These are phyloP conservation scores for Tachystola acroxantha DNA, from an alignment of 2,888 invertebrate genomes.

Conservation along the genomic window DNA sequence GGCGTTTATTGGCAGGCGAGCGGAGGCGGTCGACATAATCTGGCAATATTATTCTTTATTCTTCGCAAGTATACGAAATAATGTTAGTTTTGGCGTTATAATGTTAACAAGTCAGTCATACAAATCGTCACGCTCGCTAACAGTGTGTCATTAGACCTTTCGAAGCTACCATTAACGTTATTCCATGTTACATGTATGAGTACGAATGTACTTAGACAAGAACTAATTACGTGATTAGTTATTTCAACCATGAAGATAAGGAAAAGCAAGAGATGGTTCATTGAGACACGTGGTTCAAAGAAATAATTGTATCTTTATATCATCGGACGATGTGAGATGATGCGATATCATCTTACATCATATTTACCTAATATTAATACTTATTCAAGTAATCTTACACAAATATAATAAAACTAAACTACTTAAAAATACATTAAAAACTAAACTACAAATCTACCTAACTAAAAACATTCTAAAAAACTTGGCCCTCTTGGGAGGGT, in stretches of 20 bases:
- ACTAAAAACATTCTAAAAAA: no score
- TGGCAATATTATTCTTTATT: not conserved
- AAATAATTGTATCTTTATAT: no score
- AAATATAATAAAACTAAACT: no score
- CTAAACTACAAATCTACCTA: no score
- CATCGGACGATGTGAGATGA: no score
- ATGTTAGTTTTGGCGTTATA: not conserved
- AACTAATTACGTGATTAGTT: not conserved
- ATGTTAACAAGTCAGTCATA: constrained; percentile 1
- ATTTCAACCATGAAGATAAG: not conserved
- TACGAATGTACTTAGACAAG: not conserved
- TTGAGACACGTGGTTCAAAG: not conserved
- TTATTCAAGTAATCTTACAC: no score
- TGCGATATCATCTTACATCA: no score
- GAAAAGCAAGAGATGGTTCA: not conserved
- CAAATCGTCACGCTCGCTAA: not conserved
- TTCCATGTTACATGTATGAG: not conserved
- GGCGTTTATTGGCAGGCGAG: no score
- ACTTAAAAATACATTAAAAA: no score
- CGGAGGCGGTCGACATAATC: not conserved
- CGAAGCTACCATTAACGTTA: not conserved
- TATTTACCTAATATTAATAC: no score
- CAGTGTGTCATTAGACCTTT: not conserved
- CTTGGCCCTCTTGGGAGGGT: no score
- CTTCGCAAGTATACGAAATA: not conserved